Conservation (phyloP, 2,888 invertebrate species). For the Amblyjoppa fuscipennis region DNA sequence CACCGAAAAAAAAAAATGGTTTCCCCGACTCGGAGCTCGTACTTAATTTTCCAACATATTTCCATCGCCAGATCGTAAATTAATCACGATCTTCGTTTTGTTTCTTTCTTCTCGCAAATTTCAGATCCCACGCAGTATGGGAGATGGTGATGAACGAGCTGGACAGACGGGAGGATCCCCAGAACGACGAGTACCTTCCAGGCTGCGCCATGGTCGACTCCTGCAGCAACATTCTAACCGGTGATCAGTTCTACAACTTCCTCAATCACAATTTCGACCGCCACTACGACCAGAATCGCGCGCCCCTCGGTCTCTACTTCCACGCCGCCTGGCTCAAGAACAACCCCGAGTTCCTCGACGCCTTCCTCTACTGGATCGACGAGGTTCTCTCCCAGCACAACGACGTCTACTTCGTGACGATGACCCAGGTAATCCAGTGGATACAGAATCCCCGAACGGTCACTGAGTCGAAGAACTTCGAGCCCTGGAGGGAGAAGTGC, state of each 20-base stretch:
- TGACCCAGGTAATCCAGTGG: slow-evolving; percentile 99
- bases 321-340: slow-evolving; percentile 97
- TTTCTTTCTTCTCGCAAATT: not conserved
- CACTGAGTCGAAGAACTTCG: slow-evolving; percentile 95
- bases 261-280: slow-evolving; percentile 97
- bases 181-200: slow-evolving; percentile 94
- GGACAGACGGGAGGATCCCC: slow-evolving; percentile 96
- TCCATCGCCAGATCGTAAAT: not conserved
- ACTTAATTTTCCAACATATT: not conserved
- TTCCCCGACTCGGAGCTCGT: not conserved
- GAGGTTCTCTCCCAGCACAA: slow-evolving; percentile 94
- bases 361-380: slow-evolving; percentile 97
- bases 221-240: slow-evolving; percentile 96
- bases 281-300: slow-evolving; percentile 95
- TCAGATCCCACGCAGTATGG: slow-evolving; percentile 95
- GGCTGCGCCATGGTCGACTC: slow-evolving; percentile 98
- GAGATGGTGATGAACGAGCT: slow-evolving; percentile 98
- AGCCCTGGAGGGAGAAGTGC: slow-evolving; percentile 98
- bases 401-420: slow-evolving; percentile 97
- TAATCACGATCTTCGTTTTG: not conserved
- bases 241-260: slow-evolving; percentile 98
- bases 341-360: slow-evolving; percentile 96
- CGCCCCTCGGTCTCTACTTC: slow-evolving; percentile 96
- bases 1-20: not conserved
- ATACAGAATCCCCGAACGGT: slow-evolving; percentile 96